Percentiles rank a stretch among this genome's conserved stretches.
These are phyloP conservation scores for Hirtodrosophila duncani DNA, from an alignment of 2,888 invertebrate genomes.

Conservation along the genomic window DNA sequence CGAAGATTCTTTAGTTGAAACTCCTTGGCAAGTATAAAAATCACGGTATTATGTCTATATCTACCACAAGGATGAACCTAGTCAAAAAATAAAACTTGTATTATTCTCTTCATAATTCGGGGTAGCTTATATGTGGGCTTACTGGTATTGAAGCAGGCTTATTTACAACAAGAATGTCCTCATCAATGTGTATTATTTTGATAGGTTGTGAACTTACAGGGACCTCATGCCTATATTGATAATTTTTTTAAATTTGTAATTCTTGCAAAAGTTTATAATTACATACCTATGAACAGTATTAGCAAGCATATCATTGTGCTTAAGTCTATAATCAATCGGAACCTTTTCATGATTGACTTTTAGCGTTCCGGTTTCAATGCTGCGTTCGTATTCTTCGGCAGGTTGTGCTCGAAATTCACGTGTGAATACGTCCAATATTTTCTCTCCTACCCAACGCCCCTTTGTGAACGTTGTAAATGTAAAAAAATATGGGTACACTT, in stretches of 20 bases:
- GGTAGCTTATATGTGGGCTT: constrained; percentile 79
- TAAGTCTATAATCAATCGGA: constrained; percentile 91
- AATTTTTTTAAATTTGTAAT: constrained; percentile 45
- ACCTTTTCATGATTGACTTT: constrained; percentile 95
- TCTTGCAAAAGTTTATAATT: neutral
- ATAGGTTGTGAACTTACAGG: constrained; percentile 97
- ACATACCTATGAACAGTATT: constrained; percentile 93
- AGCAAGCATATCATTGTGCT: constrained; percentile 94
- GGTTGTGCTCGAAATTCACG: constrained; percentile 95
- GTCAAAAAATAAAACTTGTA: neutral
- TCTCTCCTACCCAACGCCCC: no score
- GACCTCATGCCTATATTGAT: constrained; percentile 95
- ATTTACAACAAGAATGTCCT: constrained; percentile 98
- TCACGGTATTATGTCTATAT: constrained; percentile 97
- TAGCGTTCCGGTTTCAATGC: constrained; percentile 92
- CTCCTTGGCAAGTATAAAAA: constrained; percentile 97
- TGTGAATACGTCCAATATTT: constrained; percentile 93
- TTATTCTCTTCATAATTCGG: neutral
- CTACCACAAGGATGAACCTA: constrained; percentile 98
- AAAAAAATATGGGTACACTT: no score
- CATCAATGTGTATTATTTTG: constrained; percentile 97
- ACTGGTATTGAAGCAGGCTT: constrained; percentile 99
- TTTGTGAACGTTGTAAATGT: no score
- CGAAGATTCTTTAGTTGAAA: constrained; percentile 95
- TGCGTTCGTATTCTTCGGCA: constrained; percentile 92